These are phyloP conservation scores for Otolemur garnettii DNA, from an alignment of 2,113 vertebrate species.

Conservation along the genomic window DNA sequence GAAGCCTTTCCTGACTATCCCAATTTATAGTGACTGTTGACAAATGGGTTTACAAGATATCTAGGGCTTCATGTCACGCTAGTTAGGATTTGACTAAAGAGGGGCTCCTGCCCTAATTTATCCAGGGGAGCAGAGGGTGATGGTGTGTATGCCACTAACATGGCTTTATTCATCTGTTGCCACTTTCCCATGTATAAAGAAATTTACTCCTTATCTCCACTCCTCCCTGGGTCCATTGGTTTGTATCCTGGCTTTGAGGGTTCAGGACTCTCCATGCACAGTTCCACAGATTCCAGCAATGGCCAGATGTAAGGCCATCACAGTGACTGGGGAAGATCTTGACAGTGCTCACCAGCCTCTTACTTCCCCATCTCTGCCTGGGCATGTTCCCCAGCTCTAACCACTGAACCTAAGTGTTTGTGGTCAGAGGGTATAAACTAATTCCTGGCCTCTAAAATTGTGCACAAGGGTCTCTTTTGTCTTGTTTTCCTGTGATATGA, in stretches of 20 bases:
- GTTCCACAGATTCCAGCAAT: not conserved
- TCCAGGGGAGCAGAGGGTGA: not conserved
- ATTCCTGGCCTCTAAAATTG: not conserved
- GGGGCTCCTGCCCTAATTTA: not conserved
- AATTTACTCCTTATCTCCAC: not conserved
- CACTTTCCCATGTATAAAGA: not conserved
- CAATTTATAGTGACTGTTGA: not conserved
- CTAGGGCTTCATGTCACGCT: not conserved
- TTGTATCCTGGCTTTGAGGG: not conserved
- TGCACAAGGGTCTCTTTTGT: not conserved
- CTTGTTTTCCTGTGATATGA: not conserved
- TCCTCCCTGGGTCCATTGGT: not conserved
- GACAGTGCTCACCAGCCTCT: not conserved
- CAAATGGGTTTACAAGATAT: conserved; percentile 21
- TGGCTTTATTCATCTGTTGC: not conserved
- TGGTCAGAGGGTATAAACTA: not conserved
- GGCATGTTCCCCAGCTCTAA: not conserved
- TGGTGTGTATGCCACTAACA: not conserved
- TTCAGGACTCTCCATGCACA: not conserved
- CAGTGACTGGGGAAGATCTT: not conserved
- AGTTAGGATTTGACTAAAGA: not conserved
- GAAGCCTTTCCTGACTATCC: not conserved
- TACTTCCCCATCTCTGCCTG: not conserved
- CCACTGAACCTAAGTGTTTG: not conserved
- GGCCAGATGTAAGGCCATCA: not conserved